Base-by-base conservation (phyloP, 2,888 invertebrate species). In the Apantesis nais region DNA sequence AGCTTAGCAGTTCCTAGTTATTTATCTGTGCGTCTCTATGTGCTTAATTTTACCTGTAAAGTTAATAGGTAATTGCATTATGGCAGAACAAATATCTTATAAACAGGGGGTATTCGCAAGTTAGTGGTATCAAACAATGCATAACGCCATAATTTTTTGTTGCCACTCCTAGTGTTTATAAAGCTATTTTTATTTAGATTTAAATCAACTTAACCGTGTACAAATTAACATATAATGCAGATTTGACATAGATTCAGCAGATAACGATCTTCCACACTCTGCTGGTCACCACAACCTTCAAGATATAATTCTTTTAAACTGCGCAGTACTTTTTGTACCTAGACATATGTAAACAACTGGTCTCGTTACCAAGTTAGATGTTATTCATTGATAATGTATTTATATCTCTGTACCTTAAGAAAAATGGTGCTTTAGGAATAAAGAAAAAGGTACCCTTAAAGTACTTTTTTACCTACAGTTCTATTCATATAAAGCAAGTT, bases 211-310 rank as follows among this genome's bases (percentile, higher is more conserved):
- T 52, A 66, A 25, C 63, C 52, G 39, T 41, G 64, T 61, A 37
- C 65, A 52, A 22, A 75, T 72, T 71, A 68, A 58, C 74, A 72
- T 75, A 68, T 68, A 75, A 72, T 74, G 72, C 61, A 66, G 52
- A 69, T 71, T 64, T 63, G 60, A 66, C 37, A 62, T 41, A 70
- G 71, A 68, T 73, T 72, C 22, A 44, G 52, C 4, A 69, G 70
- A 71, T 76, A 71, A 74, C 14, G 16, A 70, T 63, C 61, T 70
- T 68, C 22, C 34, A 66, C 58, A 67, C 22, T 71, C 62, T 44
- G 71, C 34, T 55, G 58, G 58, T 70, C 67, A 67, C 44, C 44
- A 60, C 25, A 67, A 58, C 66, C 63, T 60, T 63, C 63, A 62
- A 58, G 16, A 9, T 41, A 39, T 31, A 12, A 8, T 31, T 31